These are phyloP conservation scores for Elephas maximus DNA, from an alignment of 2,113 vertebrate genomes.

Conservation along the genomic window DNA sequence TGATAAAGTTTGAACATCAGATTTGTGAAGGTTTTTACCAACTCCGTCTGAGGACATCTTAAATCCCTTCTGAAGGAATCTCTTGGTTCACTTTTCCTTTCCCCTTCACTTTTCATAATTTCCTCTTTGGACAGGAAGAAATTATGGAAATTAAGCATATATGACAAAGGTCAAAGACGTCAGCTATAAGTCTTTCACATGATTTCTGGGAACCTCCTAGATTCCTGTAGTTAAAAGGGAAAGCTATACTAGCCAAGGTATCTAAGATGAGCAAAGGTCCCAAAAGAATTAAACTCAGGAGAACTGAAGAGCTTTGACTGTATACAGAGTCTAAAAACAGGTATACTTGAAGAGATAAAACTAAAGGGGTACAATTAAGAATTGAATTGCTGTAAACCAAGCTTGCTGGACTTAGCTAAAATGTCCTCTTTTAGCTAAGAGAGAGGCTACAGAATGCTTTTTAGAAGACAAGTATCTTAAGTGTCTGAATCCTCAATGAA, in stretches of 20 bases:
- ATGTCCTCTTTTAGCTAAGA: neutral
- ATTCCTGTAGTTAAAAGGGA: neutral
- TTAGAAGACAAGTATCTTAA: neutral
- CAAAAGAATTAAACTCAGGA: neutral
- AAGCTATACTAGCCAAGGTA: neutral
- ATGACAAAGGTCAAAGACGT: neutral
- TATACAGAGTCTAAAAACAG: slow-evolving; percentile 6
- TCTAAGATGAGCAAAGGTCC: neutral
- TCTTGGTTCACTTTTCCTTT: slow-evolving; percentile 80
- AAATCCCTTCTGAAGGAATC: slow-evolving; percentile 71
- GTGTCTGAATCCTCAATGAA: neutral
- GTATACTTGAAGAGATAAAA: neutral
- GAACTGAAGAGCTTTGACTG: neutral
- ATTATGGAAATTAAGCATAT: slow-evolving; percentile 82
- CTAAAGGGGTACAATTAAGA: neutral
- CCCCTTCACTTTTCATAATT: slow-evolving; percentile 75
- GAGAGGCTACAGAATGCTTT: neutral
- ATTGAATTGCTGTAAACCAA: neutral
- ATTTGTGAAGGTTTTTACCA: slow-evolving; percentile 81
- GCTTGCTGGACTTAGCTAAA: neutral
- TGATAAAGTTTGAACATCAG: slow-evolving; percentile 16
- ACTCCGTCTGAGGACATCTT: slow-evolving; percentile 74
- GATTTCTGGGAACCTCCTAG: neutral
- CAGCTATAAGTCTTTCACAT: neutral
- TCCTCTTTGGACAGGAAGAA: slow-evolving; percentile 84